Base-by-base conservation (phyloP, 2,797 vertebrate genomes). In the Sebastes reedi region DNA sequence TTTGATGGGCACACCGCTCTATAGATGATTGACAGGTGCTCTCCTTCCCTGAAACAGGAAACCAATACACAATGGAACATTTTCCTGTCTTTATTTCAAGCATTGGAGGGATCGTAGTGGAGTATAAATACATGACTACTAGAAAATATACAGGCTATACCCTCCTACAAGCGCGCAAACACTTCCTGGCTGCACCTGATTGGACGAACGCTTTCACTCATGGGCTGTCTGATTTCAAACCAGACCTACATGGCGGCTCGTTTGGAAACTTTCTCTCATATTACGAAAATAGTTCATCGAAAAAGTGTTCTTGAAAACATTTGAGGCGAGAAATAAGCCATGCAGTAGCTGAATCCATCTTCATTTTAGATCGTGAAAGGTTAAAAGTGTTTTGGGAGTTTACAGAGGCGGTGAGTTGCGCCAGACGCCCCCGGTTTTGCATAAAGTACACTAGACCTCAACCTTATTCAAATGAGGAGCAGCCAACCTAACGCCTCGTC, bases 251-350 rank as follows among this genome's bases (percentile, higher is more conserved):
- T 22, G 32, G 8, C n/a, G 6, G 32, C 60, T 36, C 4, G 6
- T 22, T 62, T 62, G 6, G 6, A 36, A 36, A 36, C 30, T 9
- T 34, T 34, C 18, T 61, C 10, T n/a, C 20, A 61, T 12, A 61
- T 32, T 34, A 61, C 10, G 8, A 34, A 61, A n/a, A 32, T 0
- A 2, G 1, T 4, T 20, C 0, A 59, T 24, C 13, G 0, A 25
- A 58, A 58, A 58, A 1, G 24, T 55, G 54, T 55, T 24, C 22
- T 0, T 55, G 22, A 7, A 3, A 58, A 58, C 4, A 29, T 18
- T 27, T 27, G 0, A 58, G 7, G 13, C 7, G 42, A 46, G 42
- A 46, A 46, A 46, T 46, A 46, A 58, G 24, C 56, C 4, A 0
- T 13, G 7, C 58, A 60, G 27, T 20, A 4, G 42, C 42, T 18